Base-by-base conservation (phyloP, 2,797 vertebrate species). In the Oreochromis mossambicus region DNA sequence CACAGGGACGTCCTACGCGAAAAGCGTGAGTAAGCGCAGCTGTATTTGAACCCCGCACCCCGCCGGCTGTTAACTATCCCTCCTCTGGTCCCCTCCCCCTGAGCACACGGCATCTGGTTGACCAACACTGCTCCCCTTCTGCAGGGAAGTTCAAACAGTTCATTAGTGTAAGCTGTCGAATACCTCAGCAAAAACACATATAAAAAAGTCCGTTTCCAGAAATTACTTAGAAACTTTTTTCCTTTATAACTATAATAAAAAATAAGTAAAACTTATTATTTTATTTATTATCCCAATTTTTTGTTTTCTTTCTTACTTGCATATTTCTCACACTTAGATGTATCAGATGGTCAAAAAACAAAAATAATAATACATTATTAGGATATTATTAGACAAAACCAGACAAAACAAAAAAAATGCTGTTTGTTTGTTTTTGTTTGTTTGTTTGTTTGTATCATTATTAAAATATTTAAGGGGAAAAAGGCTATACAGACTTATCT, bases 21-120 rank as follows among this genome's bases (percentile, higher is more conserved):
- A 48, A 89, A 86, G 90, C 94, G 86, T 91, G 79, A 92, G 91
- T 55, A 83, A 91, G 85, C 81, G 92, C 94, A 94, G 95, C 95
- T 95, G 94, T 94, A 92, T 95, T 91, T 95, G 86, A 92, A 81
- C 76, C 46, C 79, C 86, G 86, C 46, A 78, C 82, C 26, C 66
- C 48, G 26, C 80, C 77, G 21, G 19, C 83, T 86, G 85, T 77
- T 79, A 51, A 77, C 83, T 17, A 77, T 43, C 83, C 87, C 90
- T 89, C 86, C 85, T 79, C 63, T 55, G 76, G 77, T 83, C 81
- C 88, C 83, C 87, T 86, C 87, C 89, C 79, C 81, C 80, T 46
- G 9, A 46, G 73, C 36, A 36, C 77, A 79, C 46, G 83, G 78
- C 73, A 79, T 54, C 19, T 76, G 43, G 26, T 14, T 46, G 29